A percentile compares a stretch with the other conserved stretches of the same genome.
Conservation (phyloP, 2,797 vertebrate species). For the Pipistrellus pygmaeus region DNA sequence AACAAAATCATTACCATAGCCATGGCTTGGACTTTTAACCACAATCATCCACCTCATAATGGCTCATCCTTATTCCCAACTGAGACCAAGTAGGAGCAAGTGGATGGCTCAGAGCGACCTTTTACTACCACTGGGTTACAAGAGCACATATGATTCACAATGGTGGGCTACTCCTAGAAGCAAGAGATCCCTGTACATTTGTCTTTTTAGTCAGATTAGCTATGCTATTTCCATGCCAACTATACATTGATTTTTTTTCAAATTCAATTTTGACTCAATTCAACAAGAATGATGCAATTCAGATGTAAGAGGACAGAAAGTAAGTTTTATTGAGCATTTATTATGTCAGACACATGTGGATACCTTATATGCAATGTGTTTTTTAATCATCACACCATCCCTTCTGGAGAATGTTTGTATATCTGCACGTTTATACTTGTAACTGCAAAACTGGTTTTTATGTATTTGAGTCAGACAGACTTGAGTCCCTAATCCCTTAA, state of each 20-base stretch:
- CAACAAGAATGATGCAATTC: conserved; percentile 17
- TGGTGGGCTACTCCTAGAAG: neutral
- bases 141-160: neutral
- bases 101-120: neutral
- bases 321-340: conserved; percentile 47
- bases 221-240: neutral
- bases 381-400: neutral
- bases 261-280: conserved; percentile 35
- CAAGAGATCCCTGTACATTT: neutral
- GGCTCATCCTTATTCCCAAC: neutral
- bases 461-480: neutral
- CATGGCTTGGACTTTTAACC: neutral
- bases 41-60: neutral
- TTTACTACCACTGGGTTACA: neutral
- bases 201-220: neutral
- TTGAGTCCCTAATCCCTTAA: neutral
- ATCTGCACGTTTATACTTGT: neutral
- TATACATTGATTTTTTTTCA: neutral
- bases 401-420: neutral
- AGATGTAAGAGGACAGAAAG: neutral
- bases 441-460: neutral
- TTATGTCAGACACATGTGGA: neutral
- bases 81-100: neutral
- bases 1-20: neutral
- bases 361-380: neutral